Evolutionary conservation across 2,888 invertebrate genomes (phyloP).

Genomic region (Chaetoderma sp.): DNA sequence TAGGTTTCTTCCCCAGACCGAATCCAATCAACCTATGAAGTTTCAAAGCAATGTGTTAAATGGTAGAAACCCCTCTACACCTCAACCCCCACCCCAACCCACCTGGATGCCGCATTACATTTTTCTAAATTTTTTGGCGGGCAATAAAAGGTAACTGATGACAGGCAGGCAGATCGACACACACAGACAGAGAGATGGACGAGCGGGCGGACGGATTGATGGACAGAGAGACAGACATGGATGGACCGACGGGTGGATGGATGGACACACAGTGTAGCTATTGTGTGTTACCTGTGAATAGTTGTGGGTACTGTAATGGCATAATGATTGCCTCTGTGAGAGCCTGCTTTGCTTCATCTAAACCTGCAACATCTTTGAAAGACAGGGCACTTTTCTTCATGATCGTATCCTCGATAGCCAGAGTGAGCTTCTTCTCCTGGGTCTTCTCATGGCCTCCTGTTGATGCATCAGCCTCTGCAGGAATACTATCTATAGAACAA

Average conservation of each 20-base stretch:
- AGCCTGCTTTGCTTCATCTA: constrained; percentile 71
- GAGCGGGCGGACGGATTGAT: background rate
- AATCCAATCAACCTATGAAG: too few relatives aligned
- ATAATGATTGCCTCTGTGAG: constrained; percentile 72
- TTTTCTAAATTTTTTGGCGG: too few relatives aligned
- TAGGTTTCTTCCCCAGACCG: too few relatives aligned
- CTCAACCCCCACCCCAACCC: too few relatives aligned
- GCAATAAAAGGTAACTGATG: too few relatives aligned
- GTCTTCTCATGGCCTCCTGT: background rate
- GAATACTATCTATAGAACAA: background rate
- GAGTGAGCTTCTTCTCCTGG: constrained; percentile 40
- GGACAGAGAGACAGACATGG: background rate
- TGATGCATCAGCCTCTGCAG: background rate
- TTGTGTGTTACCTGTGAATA: constrained; percentile 69
- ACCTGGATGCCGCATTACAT: too few relatives aligned
- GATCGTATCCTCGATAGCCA: constrained; percentile 61
- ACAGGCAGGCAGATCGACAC: too few relatives aligned
- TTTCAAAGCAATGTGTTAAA: too few relatives aligned
- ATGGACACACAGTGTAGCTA: background rate
- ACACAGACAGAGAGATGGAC: too few relatives aligned
- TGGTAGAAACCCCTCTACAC: too few relatives aligned
- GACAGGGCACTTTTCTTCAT: constrained; percentile 44
- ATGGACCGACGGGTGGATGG: background rate
- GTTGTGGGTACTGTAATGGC: constrained; percentile 73
- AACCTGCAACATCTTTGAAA: constrained; percentile 72